phyloP scores from a whole-genome alignment of 2,888 invertebrate genomes.

The Tinea semifulvella region DNA sequence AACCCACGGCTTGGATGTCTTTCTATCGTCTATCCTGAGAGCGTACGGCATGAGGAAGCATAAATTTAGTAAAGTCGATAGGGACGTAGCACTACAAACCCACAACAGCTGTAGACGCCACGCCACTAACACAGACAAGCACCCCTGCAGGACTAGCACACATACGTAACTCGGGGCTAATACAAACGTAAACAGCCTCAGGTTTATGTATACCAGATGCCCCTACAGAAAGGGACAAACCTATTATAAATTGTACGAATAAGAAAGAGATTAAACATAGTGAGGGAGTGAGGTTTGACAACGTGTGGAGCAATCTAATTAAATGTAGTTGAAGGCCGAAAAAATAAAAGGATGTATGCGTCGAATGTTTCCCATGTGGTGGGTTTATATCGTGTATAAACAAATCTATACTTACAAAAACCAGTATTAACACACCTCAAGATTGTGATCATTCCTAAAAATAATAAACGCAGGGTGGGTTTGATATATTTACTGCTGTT shows the following conservation, averaged over 20 bases:
- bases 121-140: constrained; percentile 47
- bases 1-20: constrained; percentile 30
- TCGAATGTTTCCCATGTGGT: constrained; percentile 17
- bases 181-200: constrained; percentile 56
- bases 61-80: constrained; percentile 58
- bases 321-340: constrained; percentile 56
- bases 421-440: too few relatives aligned
- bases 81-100: constrained; percentile 45
- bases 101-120: constrained; percentile 61
- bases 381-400: background rate
- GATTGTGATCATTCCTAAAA: too few relatives aligned
- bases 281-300: constrained; percentile 48
- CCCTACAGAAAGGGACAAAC: constrained; percentile 53
- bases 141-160: constrained; percentile 37
- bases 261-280: constrained; percentile 15
- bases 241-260: constrained; percentile 28
- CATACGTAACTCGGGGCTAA: constrained; percentile 30
- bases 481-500: background rate
- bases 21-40: constrained; percentile 26
- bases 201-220: constrained; percentile 65
- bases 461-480: too few relatives aligned
- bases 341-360: constrained; percentile 44
- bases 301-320: constrained; percentile 56
- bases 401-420: background rate
- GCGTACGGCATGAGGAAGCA: constrained; percentile 62